Evolutionary conservation across 1,140 invertebrate genomes (phyloP).

Genomic region (Drosophila kikkawai): DNA sequence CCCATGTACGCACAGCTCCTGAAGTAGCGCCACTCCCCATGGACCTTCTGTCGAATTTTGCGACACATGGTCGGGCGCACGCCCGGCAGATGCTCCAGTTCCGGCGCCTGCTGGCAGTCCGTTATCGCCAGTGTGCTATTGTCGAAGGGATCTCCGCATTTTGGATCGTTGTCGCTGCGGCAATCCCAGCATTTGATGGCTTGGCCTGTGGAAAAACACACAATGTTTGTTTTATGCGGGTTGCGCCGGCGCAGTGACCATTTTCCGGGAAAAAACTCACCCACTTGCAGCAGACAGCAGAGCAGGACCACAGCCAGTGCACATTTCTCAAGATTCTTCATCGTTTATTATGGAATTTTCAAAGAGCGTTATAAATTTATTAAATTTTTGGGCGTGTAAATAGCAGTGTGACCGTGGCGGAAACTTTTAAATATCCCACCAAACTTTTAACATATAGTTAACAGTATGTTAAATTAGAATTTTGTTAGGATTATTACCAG

Average conservation of each 20-base stretch:
- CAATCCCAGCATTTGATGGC: slow-evolving; percentile 97
- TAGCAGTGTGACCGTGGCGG: slow-evolving; percentile 6
- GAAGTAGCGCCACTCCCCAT: slow-evolving; percentile 96
- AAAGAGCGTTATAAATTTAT: slow-evolving; percentile 25
- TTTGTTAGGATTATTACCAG: neutral
- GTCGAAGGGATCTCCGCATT: slow-evolving; percentile 97
- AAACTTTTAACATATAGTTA: neutral
- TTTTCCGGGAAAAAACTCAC: slow-evolving; percentile 36
- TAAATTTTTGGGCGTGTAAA: slow-evolving; percentile 38
- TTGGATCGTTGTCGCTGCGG: slow-evolving; percentile 94
- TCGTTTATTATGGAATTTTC: slow-evolving; percentile 24
- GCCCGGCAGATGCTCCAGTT: slow-evolving; percentile 89
- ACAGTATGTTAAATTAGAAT: neutral
- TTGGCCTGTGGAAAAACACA: slow-evolving; percentile 85
- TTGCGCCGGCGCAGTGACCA: slow-evolving; percentile 32
- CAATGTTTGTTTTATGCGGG: slow-evolving; percentile 2
- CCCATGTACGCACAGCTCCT: slow-evolving; percentile 95
- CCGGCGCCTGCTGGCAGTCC: slow-evolving; percentile 90
- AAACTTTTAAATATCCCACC: neutral
- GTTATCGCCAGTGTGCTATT: slow-evolving; percentile 94
- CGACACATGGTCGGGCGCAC: slow-evolving; percentile 94
- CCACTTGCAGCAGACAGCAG: slow-evolving; percentile 65
- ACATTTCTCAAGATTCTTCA: slow-evolving; percentile 57
- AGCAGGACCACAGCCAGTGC: slow-evolving; percentile 38
- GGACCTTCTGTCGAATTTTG: slow-evolving; percentile 96